A percentile compares a stretch with the other conserved stretches of the same genome.
phyloP scores from a whole-genome alignment of 2,888 invertebrate genomes.

The Chironomus riparius region DNA sequence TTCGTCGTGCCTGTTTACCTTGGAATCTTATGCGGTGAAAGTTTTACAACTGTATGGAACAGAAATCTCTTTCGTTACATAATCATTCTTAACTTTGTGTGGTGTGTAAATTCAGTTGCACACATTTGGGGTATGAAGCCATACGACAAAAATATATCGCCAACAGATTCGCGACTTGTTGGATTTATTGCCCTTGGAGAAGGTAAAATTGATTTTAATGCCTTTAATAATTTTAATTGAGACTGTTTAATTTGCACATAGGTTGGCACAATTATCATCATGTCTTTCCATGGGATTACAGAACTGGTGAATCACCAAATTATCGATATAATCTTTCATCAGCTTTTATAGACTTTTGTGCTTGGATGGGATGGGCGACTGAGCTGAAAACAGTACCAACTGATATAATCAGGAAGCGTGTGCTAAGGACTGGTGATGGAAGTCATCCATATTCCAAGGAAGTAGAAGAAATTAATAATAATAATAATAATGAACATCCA shows the following conservation, averaged over 20 bases:
- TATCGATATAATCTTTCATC: slow-evolving; percentile 56
- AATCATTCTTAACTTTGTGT: slow-evolving; percentile 71
- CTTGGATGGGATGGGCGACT: slow-evolving; percentile 65
- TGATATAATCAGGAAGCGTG: slow-evolving; percentile 60
- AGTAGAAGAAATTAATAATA: neutral
- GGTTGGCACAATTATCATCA: slow-evolving; percentile 86
- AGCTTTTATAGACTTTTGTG: slow-evolving; percentile 56
- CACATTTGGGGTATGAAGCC: slow-evolving; percentile 87
- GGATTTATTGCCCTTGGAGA: slow-evolving; percentile 61
- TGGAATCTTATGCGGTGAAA: slow-evolving; percentile 72
- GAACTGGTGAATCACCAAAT: slow-evolving; percentile 60
- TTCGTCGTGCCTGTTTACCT: slow-evolving; percentile 72
- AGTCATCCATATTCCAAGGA: slow-evolving; percentile 38
- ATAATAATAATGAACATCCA: neutral
- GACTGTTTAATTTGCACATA: neutral
- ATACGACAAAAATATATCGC: slow-evolving; percentile 67
- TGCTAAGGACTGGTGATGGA: slow-evolving; percentile 66
- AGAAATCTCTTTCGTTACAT: slow-evolving; percentile 68
- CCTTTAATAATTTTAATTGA: neutral
- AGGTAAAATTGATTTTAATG: slow-evolving; percentile 39
- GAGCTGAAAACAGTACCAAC: slow-evolving; percentile 70
- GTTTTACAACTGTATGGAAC: slow-evolving; percentile 64
- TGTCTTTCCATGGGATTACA: slow-evolving; percentile 77
- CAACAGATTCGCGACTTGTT: slow-evolving; percentile 60
- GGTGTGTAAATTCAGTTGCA: slow-evolving; percentile 89